Percentiles rank a stretch among this genome's conserved stretches.
Evolutionary conservation across 2,113 vertebrate genomes (phyloP).

Genomic region (Corythaeola cristata): DNA sequence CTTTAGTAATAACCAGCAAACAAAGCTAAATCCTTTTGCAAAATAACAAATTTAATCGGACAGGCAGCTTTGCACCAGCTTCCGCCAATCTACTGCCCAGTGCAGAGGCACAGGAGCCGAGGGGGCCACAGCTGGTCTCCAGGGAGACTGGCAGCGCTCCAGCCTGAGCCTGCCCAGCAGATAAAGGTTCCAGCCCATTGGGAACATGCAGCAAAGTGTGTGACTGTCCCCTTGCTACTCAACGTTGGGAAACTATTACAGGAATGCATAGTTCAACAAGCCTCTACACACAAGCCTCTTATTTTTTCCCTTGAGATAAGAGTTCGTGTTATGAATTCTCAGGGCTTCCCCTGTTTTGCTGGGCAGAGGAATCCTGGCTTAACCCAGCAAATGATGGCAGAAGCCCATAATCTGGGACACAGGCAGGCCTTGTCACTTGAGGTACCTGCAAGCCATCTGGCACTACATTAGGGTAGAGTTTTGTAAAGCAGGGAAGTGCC

Average conservation of each 20-base stretch:
- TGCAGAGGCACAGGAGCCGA: background rate
- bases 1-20: constrained; percentile 23
- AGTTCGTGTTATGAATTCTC: background rate
- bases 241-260: constrained; percentile 46
- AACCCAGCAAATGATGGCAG: background rate
- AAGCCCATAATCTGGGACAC: background rate
- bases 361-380: constrained; percentile 6
- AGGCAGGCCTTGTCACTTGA: background rate
- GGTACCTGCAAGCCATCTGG: background rate
- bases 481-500: background rate
- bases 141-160: background rate
- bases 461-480: background rate
- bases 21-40: constrained; percentile 54
- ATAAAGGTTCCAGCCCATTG: constrained; percentile 40
- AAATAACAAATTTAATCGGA: constrained; percentile 52
- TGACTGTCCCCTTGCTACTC: constrained; percentile 1
- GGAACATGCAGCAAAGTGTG: constrained; percentile 6
- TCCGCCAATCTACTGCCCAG: background rate
- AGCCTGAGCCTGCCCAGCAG: constrained; percentile 14
- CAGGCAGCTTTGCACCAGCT: constrained; percentile 43
- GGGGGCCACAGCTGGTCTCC: constrained; percentile 1
- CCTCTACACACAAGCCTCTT: constrained; percentile 29
- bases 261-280: constrained; percentile 16
- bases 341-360: constrained; percentile 54
- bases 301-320: constrained; percentile 40